phyloP scores from a whole-genome alignment of 2,797 vertebrate species.

The Calcarius lapponicus region DNA sequence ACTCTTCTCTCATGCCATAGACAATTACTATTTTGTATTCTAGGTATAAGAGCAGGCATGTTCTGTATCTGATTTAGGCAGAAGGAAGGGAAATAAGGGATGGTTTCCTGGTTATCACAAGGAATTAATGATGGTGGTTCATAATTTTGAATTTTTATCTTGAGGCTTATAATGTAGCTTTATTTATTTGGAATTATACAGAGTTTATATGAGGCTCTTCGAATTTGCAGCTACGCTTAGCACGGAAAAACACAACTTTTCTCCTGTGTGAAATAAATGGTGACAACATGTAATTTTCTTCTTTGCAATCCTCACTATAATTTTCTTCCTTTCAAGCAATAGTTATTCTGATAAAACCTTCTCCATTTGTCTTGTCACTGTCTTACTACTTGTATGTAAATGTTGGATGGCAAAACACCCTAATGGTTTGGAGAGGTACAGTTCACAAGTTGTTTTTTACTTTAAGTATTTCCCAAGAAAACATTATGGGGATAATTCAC shows the following conservation, averaged over 20 bases:
- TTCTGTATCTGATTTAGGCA: neutral
- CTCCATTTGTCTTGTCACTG: conserved; percentile 62
- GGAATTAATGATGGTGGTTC: conserved; percentile 18
- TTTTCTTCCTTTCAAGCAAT: conserved; percentile 64
- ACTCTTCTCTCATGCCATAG: neutral
- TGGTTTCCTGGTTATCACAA: neutral
- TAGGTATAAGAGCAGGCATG: neutral
- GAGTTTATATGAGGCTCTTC: conserved; percentile 26
- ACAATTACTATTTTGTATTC: neutral
- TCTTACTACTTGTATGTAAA: conserved; percentile 43
- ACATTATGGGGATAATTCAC: neutral
- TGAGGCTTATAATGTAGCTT: conserved; percentile 16
- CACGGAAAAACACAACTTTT: conserved; percentile 51
- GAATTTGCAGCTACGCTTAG: conserved; percentile 52
- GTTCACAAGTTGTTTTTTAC: conserved; percentile 34
- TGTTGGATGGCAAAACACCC: conserved; percentile 40
- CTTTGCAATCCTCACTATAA: conserved; percentile 53
- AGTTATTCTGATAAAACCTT: conserved; percentile 71
- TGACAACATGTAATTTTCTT: conserved; percentile 62
- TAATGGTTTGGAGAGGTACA: conserved; percentile 6
- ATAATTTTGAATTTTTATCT: conserved; percentile 47
- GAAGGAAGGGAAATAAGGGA: neutral
- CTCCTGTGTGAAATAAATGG: conserved; percentile 55
- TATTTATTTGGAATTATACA: conserved; percentile 37
- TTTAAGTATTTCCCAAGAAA: conserved; percentile 18